These are phyloP conservation scores for Pseudotriccus pelzelni DNA, from an alignment of 2,797 vertebrate genomes.

Conservation along the genomic window DNA sequence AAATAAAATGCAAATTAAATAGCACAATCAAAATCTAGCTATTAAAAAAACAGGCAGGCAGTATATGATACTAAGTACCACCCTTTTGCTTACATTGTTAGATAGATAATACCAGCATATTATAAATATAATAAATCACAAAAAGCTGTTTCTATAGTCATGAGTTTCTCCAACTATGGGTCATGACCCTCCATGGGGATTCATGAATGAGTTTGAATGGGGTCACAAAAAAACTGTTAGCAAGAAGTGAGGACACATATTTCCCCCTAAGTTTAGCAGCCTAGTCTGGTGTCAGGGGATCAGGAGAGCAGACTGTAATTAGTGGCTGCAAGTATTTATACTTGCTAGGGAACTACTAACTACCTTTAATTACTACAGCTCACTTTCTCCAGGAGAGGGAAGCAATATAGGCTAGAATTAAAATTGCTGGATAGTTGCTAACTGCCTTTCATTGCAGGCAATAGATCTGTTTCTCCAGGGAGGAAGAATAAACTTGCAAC, in stretches of 20 bases:
- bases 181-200: not conserved
- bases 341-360: constrained; percentile 45
- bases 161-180: constrained; percentile 10
- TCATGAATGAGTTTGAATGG: not conserved
- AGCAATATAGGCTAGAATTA: constrained; percentile 54
- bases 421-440: constrained; percentile 36
- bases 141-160: not conserved
- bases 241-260: not conserved
- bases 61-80: not conserved
- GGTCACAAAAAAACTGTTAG: not conserved
- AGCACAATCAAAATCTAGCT: constrained; percentile 48
- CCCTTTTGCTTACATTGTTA: not conserved
- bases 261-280: not conserved
- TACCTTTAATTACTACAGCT: constrained; percentile 60
- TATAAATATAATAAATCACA: constrained; percentile 16
- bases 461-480: constrained; percentile 42
- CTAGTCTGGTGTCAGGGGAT: not conserved
- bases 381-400: constrained; percentile 31
- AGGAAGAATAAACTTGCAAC: constrained; percentile 25
- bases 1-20: constrained; percentile 70
- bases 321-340: constrained; percentile 55
- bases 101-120: not conserved
- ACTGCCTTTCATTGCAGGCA: constrained; percentile 46
- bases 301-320: constrained; percentile 49
- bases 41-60: constrained; percentile 41